Evolutionary conservation across 2,888 invertebrate genomes (phyloP), one percentile per base, ranked within the genome.

Genomic region (Watsonalla binaria): DNA sequence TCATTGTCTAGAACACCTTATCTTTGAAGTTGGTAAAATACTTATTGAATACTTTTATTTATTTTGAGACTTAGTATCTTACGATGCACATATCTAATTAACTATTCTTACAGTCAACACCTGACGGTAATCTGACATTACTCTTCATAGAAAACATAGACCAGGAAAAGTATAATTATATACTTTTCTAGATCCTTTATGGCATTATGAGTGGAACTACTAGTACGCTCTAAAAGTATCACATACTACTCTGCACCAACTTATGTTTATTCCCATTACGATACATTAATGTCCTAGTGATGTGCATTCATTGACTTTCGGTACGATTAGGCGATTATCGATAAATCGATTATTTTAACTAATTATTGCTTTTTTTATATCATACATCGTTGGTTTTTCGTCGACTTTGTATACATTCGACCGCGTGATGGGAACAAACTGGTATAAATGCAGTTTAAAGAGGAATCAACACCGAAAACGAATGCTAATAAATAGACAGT

Each of bases 381-480:
- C 14, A 37, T 39, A 37, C 9, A 49, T 15, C 14, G 13, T 45
- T 15, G 35, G 45, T 53, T 53, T 48, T 42, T 37, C 35, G 34
- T 45, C 35, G 47, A 47, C 37, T 14, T 46, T 50, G 56, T 56
- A 53, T 47, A 52, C 54, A 50, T 49, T 49, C 54, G 48, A 60
- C 55, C 54, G 55, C 80, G 82, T 59, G 79, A 83, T 84, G 86
- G 84, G 83, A 84, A 82, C 83, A 65, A 84, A 83, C 83, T 65
- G 5, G 11, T 42, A 42, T 71, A 76, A 62, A 74, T 74, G 77
- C 84, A 84, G 80, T 72, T 65, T 60, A 63, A 75, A 82, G 83
- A 89, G 90, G 90, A 90, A 89, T 88, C 88, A 88, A 90, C 90
- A 90, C 89, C 90, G 90, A 89, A 86, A 89, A 86, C 78, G 81